A percentile compares a stretch with the other conserved stretches of the same genome.
These are phyloP conservation scores for Metridium senile DNA, from an alignment of 92 coral and sea anemone species.

Conservation along the genomic window DNA sequence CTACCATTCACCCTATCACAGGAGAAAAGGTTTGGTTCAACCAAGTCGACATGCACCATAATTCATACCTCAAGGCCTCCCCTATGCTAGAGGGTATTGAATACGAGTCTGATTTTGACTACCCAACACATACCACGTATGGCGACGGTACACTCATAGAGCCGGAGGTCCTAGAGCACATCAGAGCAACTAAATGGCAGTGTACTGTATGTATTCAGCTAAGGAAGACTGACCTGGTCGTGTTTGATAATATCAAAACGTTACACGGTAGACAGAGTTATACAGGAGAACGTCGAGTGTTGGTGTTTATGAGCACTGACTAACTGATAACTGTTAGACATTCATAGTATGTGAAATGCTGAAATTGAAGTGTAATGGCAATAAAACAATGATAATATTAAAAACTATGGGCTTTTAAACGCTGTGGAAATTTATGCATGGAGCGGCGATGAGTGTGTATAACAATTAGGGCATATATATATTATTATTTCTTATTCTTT, in stretches of 20 bases:
- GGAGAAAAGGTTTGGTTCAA: slow-evolving; percentile 58
- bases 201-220: slow-evolving; percentile 63
- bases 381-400: too few relatives aligned
- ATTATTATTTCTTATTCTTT: too few relatives aligned
- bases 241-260: too few relatives aligned
- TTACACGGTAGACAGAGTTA: slow-evolving; percentile 55
- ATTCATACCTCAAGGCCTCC: slow-evolving; percentile 25
- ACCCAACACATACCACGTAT: slow-evolving; percentile 46
- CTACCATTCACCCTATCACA: slow-evolving; percentile 46
- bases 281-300: slow-evolving; percentile 49
- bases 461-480: too few relatives aligned
- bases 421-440: too few relatives aligned
- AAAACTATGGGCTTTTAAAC: too few relatives aligned
- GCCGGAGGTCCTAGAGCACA: too few relatives aligned
- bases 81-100: slow-evolving; percentile 32
- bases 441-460: too few relatives aligned
- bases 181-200: slow-evolving; percentile 57
- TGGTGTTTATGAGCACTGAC: slow-evolving; percentile 43
- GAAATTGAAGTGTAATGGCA: too few relatives aligned
- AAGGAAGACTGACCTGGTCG: too few relatives aligned
- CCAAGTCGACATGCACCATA: slow-evolving; percentile 28
- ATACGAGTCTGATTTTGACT: slow-evolving; percentile 37
- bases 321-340: too few relatives aligned
- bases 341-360: too few relatives aligned
- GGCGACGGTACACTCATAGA: slow-evolving; percentile 62